Conservation (phyloP, 2,113 vertebrate species). For the Petroica traversi region DNA sequence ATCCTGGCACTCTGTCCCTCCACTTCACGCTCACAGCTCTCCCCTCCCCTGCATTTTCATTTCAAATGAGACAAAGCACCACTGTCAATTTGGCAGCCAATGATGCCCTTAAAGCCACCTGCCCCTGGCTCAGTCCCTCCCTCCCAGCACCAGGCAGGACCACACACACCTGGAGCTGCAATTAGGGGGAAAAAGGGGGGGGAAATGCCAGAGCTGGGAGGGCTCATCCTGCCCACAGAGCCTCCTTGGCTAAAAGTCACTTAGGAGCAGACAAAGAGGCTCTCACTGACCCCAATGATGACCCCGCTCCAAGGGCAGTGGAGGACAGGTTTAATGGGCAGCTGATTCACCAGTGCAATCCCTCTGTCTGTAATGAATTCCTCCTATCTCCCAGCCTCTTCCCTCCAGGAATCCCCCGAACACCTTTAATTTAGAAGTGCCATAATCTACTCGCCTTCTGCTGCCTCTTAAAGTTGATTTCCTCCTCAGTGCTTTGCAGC, state of each 20-base stretch:
- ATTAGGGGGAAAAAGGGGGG: not conserved
- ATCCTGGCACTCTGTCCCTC: not conserved
- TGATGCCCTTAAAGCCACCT: not conserved
- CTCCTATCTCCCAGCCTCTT: not conserved
- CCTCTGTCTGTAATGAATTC: not conserved
- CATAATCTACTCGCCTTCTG: not conserved
- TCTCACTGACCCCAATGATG: not conserved
- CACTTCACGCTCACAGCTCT: accelerated
- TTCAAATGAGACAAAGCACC: not conserved
- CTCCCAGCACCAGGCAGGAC: not conserved
- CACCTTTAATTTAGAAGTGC: conserved; percentile 7
- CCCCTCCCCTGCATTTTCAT: not conserved
- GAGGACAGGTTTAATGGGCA: not conserved
- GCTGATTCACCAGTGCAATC: not conserved
- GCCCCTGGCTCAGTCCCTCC: not conserved
- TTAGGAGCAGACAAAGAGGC: not conserved
- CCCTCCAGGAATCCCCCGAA: not conserved
- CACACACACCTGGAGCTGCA: not conserved
- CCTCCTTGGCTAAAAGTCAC: not conserved
- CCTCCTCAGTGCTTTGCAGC: not conserved
- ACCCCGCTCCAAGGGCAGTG: not conserved
- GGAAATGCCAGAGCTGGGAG: not conserved
- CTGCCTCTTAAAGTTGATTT: conserved; percentile 5
- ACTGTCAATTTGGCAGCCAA: not conserved
- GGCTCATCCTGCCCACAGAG: not conserved